Conservation (phyloP, 2,888 invertebrate species). For the Andrena hattorfiana region DNA sequence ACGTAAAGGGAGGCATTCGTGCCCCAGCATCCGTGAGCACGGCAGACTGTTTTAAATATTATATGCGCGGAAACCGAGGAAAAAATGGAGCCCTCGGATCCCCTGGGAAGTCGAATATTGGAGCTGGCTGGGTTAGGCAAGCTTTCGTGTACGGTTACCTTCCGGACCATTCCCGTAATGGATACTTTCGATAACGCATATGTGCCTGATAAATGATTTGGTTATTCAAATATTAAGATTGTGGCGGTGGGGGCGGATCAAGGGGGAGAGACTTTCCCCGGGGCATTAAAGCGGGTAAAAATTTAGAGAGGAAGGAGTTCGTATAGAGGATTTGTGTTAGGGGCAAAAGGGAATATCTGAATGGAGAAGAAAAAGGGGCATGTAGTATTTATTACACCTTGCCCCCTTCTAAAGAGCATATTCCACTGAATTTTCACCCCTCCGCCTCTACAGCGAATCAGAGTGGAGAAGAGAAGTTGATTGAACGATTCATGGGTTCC, state of each 20-base stretch:
- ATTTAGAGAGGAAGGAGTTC: background rate
- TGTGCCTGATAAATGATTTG: slow-evolving; percentile 34
- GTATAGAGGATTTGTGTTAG: background rate
- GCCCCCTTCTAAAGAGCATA: background rate
- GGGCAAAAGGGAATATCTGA: background rate
- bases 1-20: background rate
- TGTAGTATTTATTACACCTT: slow-evolving; percentile 6
- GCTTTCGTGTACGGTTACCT: slow-evolving; percentile 2
- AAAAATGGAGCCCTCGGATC: background rate
- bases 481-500: slow-evolving; percentile 2
- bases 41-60: slow-evolving; percentile 31
- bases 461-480: background rate
- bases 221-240: slow-evolving; percentile 30
- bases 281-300: background rate
- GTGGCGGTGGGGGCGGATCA: background rate
- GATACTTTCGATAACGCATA: background rate
- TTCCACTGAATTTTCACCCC: background rate
- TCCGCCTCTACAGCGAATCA: background rate
- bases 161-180: slow-evolving; percentile 20
- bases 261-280: background rate
- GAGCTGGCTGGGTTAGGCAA: background rate
- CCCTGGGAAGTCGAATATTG: background rate
- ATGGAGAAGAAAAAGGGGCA: background rate
- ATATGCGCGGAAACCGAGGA: background rate
- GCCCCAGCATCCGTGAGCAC: background rate